These are phyloP conservation scores for Chelonoidis abingdonii DNA, from an alignment of 2,113 vertebrate species.

Conservation along the genomic window DNA sequence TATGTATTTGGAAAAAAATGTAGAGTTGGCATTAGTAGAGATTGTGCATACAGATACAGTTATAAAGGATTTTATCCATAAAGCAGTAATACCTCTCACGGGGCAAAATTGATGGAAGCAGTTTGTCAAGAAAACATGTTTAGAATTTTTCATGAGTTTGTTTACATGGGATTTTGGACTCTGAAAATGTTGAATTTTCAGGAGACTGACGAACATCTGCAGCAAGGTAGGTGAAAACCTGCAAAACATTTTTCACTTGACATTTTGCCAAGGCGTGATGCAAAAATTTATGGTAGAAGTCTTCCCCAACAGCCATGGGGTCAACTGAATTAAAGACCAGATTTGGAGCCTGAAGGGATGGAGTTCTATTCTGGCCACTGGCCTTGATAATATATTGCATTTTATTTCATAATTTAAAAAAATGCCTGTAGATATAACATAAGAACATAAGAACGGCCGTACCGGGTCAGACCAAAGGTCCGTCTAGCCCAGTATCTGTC, in stretches of 20 bases:
- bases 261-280: background rate
- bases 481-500: no score
- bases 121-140: background rate
- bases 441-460: no score
- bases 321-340: background rate
- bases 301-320: background rate
- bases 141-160: background rate
- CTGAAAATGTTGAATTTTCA: background rate
- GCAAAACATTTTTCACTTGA: background rate
- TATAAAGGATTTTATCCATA: background rate
- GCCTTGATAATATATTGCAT: background rate
- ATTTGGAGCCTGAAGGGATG: background rate
- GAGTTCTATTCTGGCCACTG: background rate
- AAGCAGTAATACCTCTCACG: background rate
- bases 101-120: background rate
- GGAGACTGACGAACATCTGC: background rate
- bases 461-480: no score
- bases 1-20: background rate
- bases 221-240: background rate
- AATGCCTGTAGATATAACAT: background rate
- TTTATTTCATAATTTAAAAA: background rate
- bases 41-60: background rate
- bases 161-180: background rate
- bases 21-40: background rate
- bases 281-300: background rate